Evolutionary conservation across 2,888 invertebrate species (phyloP), one percentile per base, ranked within the genome.

Genomic region (Leucophenga maculata): DNA sequence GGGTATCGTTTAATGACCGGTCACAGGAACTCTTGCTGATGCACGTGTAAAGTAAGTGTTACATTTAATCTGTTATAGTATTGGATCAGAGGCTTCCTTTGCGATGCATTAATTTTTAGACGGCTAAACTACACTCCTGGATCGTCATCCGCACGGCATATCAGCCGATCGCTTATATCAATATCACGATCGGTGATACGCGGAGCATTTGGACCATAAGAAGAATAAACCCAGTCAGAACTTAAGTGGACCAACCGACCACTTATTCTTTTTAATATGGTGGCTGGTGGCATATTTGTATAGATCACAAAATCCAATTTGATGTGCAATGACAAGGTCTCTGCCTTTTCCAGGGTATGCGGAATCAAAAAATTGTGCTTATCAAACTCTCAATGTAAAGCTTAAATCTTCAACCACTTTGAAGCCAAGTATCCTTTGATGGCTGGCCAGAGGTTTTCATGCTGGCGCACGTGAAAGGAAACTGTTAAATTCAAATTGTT

Each of bases 181-280:
- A 77, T 76, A n/a, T 77, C 77, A 0, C 50, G 6, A 1, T 70
- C 71, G 1, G 69, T 68, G 1, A 62, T 48, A 1, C 9, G 3
- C 0, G 77, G 77, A 0, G 76, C 70, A 54, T 31, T 64, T 0
- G 9, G 59, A 1, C 66, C 69, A n/a, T 50, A 18, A 44, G 73
- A 73, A 9, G 76, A 75, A n/a, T 77, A 77, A 0, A 75, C 77
- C 0, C 77, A 68, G 0, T 78, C 77, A 6, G 76, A 77, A 2
- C 69, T 39, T 8, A 62, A 18, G 14, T 78, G 75, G 0, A 77
- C 64, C 22, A 70, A 14, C 0, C 75, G 78, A 14, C 54, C 20
- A 14, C 16, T 57, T 0, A 78, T 32, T 32, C 70, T 57, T 0
- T 60, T 16, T 0, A 73, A 6, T 22, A 78, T 72, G 0, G 69